Evolutionary conservation across 1,140 invertebrate species (phyloP), one percentile per base, ranked within the genome.

Genomic region (Drosophila suzukii): DNA sequence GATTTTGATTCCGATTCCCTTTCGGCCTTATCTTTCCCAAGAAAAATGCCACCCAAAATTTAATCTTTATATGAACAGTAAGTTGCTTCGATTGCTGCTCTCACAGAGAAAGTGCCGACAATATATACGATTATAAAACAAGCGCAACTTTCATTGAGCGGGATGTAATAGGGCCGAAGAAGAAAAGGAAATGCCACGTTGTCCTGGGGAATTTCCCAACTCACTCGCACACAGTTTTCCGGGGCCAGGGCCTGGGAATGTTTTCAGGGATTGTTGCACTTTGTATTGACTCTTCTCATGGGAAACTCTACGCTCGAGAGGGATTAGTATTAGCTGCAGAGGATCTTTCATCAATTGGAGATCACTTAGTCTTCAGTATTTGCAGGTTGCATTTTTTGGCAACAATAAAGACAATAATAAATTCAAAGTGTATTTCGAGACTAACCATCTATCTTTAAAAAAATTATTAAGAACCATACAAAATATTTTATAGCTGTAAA

Each of bases 1-100:
- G n/a, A 60, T 20, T 20, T 20, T 20, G 20, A 20, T 20, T 61
- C 62, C 65, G 10, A 66, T 63, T 68, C 61, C 65, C 61, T 68
- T 67, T 63, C 24, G 46, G 30, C 67, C 63, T 89, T 89, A 89
- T 83, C 80, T 89, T 89, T 84, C 77, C 61, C 54, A 81, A 73
- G 74, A 75, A 71, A 71, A 89, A 89, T 89, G 85, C 84, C 84
- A 89, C 84, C 84, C 84, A 89, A 81, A 88, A 80, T 75, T 34
- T 80, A 75, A 84, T 84, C 80, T 89, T 84, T 78, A 78, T 74
- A 59, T 58, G 73, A 75, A 75, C 72, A 54, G 62, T 57, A 51
- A 56, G 41, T 66, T 57, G 54, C 39, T 47, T 39, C 5, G 41
- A 67, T 55, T 50, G 44, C 49, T 41, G 27, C 39, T 54, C 51